Base-by-base conservation (phyloP, 30 jellyfish, hydroid and myxozoan genomes). In the Cassiopea andromeda region DNA sequence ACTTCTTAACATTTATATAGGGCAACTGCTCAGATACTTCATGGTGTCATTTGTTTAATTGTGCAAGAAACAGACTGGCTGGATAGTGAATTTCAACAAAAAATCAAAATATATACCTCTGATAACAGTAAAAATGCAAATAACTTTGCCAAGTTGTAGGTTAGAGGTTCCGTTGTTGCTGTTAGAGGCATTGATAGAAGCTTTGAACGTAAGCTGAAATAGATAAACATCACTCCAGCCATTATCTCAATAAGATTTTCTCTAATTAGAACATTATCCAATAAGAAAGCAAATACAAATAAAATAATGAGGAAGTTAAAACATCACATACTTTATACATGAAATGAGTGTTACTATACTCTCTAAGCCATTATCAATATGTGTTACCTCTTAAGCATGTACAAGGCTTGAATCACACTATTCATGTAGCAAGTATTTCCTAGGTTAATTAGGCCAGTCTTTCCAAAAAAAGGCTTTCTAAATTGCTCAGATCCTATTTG, bases 361-460 rank as follows among this genome's bases (percentile, higher is more conserved):
- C 68, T 14, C 14, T 58, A 58, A 58, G 68, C 14, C 8, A 58
- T 58, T 58, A 58, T 64, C 8, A 17, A 14, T 9, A 14, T 17
- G 15, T 27, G 78, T 50, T 85, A 95, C 99, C 88, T 78, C 71
- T 60, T 80, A 14, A 95, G 93, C 92, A 90, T 95, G 76, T 61
- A 90, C 44, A 95, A 75, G 9, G 99, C 97, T 83, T 95, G 99
- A n/a, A 91, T 77, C 61, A 95, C 97, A 78, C 99, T 95, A 71
- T 95, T 95, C 97, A 91, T 91, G 78, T 71, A 95, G 78, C 99
- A 95, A 16, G 99, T 95, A 64, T 91, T 95, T 10, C 99, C 99
- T 17, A 95, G 97, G 75, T 95, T 95, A n/a, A 17, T 88, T 81
- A 95, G 75, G 27, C 99, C 99, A 67, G 95, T 91, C 82, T 90